Base-by-base conservation (phyloP, 2,113 vertebrate genomes). In the Sorex araneus region DNA sequence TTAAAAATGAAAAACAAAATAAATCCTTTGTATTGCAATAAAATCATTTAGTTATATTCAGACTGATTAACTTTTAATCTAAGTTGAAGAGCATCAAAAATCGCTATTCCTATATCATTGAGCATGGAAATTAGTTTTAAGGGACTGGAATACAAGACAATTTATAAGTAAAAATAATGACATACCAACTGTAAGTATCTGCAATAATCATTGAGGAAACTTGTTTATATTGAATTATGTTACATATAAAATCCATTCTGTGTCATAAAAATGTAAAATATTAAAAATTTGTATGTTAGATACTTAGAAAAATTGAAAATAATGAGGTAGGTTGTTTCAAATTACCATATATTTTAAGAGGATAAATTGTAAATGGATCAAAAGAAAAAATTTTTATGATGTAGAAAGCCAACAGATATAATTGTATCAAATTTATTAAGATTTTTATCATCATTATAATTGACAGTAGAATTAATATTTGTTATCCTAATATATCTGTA, bases 1-100 rank as follows among this genome's bases (percentile, higher is more conserved):
- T 76, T 32, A 87, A 83, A 81, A 3, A 85, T 92, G 21, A 88
- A 32, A 80, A 82, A 83, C 60, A 2, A 92, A 92, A 85, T 21
- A 76, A 78, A 79, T 47, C 2, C 8, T 32, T 75, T 57, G 85
- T 85, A 47, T 81, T 91, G 32, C 11, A 60, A 90, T 60, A 27
- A 34, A 43, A 50, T 71, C 64, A 1, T 43, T 67, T 64, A 67
- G 2, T 16, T 85, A 45, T 73, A 75, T n/a, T 64, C 6, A 0
- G 3, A 36, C 79, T 77, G 4, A 15, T 50, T 1, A 6, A 91
- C 34, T 85, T 84, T 93, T 75, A 83, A 32, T 45, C 67, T 73
- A 71, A 85, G 2, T 47, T 93, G 18, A 71, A 50, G 27, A 78
- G 1, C 1, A 60, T 50, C 0, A 23, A 79, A 86, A 66, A 50